Evolutionary conservation across 2,888 invertebrate species (phyloP), one percentile per base, ranked within the genome.

Genomic region (Helicoverpa assulta): DNA sequence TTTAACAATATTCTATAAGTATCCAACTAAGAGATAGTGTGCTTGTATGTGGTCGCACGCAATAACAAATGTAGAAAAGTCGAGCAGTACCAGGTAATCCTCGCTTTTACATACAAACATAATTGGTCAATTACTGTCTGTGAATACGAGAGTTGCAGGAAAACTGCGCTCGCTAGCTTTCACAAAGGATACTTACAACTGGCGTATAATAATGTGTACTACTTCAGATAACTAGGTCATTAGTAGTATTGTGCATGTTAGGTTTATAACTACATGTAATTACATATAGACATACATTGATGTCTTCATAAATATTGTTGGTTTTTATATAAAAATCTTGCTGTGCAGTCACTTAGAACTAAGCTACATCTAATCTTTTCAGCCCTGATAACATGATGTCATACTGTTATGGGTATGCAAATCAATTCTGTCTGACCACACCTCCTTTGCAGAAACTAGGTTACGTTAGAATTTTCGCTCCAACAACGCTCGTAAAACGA

Each of bases 101-200:
- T 69, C 67, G 65, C 70, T 71, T 80, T 76, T 76, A 73, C 81
- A 80, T 71, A 70, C 66, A 70, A 63, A 67, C 59, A 53, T 76
- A 81, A 83, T 81, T 71, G 83, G 67, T 72, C 81, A 60, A 80
- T 83, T 83, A 77, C 71, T 61, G 67, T 64, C 71, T 65, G 77
- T 70, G 77, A 70, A 76, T 80, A 80, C 37, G 78, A 78, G 77
- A 80, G 71, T 52, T 70, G 60, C 73, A 77, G 77, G 73, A 69
- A 80, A 73, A 76, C 68, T 64, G 67, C 73, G 69, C 81, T 70
- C 19, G 69, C 78, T 69, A 69, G 77, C 73, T 81, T 83, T 80
- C 81, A 71, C 68, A 73, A 81, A 81, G 71, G 73, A 80, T 64
- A 63, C 47, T 47, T 47, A 64, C 69, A 55, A 65, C 71, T 61